Conservation (phyloP, 2,888 invertebrate genomes). For the Corythucha ciliata region DNA sequence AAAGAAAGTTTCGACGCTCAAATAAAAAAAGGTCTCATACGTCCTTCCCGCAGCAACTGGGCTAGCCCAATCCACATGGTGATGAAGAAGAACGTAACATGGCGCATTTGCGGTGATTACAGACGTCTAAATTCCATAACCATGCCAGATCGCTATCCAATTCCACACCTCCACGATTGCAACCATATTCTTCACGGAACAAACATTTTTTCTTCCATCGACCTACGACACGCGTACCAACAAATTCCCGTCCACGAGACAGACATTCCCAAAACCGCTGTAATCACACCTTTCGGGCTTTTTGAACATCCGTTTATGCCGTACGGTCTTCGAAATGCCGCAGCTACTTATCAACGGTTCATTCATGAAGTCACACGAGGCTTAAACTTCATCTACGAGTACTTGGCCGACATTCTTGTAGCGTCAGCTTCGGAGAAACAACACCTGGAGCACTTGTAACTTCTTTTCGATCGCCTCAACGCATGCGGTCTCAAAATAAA, state of each 20-base stretch:
- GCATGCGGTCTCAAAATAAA: slow-evolving; percentile 38
- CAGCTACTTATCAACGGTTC: slow-evolving; percentile 35
- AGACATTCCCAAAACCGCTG: slow-evolving; percentile 29
- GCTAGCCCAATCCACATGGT: slow-evolving; percentile 34
- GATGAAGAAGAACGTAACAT: slow-evolving; percentile 29
- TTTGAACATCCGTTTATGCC: slow-evolving; percentile 30
- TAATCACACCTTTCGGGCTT: slow-evolving; percentile 37
- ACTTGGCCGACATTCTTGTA: slow-evolving; percentile 34
- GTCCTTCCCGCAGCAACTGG: slow-evolving; percentile 19
- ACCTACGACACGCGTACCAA: slow-evolving; percentile 35
- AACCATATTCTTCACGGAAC: slow-evolving; percentile 31
- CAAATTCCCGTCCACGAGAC: slow-evolving; percentile 39
- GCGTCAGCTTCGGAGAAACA: slow-evolving; percentile 29
- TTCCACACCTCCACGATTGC: slow-evolving; percentile 38
- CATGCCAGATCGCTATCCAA: slow-evolving; percentile 39
- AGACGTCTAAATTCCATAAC: slow-evolving; percentile 38
- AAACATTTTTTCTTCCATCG: slow-evolving; percentile 34
- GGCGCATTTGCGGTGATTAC: slow-evolving; percentile 41
- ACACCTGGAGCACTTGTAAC: slow-evolving; percentile 30
- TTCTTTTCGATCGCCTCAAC: slow-evolving; percentile 29
- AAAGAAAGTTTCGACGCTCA: slow-evolving; percentile 13
- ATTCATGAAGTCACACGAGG: slow-evolving; percentile 32
- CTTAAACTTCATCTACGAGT: slow-evolving; percentile 31
- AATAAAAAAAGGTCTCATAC: slow-evolving; percentile 19
- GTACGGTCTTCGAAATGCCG: slow-evolving; percentile 31